Conservation (phyloP, 1,140 invertebrate species). For the Drosophila funebris region DNA sequence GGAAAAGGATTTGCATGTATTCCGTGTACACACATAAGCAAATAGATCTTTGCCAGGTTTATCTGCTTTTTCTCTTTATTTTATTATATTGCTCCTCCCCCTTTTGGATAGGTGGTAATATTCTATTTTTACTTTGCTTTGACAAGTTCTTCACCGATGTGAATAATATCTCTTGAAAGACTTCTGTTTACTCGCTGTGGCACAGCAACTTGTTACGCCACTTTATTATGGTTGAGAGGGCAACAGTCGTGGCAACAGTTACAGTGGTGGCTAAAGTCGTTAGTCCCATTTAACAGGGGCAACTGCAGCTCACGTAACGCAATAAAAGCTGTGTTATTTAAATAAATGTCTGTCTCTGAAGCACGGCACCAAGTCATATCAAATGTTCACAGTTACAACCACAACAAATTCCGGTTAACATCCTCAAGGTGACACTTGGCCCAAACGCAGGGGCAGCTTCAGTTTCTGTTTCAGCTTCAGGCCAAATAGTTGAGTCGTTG, state of each 20-base stretch:
- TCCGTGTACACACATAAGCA: not conserved
- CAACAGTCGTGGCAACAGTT: not conserved
- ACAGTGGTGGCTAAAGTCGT: constrained; percentile 7
- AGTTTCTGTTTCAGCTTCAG: not conserved
- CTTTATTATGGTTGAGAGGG: not conserved
- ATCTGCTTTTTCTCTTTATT: not conserved
- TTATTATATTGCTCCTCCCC: not conserved
- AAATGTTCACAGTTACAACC: constrained; percentile 11
- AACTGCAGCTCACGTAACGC: constrained; percentile 45
- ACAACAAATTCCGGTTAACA: constrained; percentile 25
- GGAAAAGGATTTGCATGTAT: constrained; percentile 42
- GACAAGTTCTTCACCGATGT: not conserved
- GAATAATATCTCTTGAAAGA: not conserved
- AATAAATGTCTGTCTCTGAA: constrained; percentile 24
- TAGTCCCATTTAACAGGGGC: not conserved
- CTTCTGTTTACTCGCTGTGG: not conserved
- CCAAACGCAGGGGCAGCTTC: not conserved
- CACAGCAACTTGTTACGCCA: constrained; percentile 11
- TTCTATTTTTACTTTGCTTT: constrained; percentile 3
- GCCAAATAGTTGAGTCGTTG: constrained; percentile 3
- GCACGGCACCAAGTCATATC: constrained; percentile 1
- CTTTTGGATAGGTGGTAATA: no score
- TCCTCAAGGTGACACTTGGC: constrained; percentile 64
- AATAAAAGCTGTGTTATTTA: constrained; percentile 45
- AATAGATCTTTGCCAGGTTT: not conserved